Base-by-base conservation (phyloP, 2,113 vertebrate species). In the Tapirus terrestris region DNA sequence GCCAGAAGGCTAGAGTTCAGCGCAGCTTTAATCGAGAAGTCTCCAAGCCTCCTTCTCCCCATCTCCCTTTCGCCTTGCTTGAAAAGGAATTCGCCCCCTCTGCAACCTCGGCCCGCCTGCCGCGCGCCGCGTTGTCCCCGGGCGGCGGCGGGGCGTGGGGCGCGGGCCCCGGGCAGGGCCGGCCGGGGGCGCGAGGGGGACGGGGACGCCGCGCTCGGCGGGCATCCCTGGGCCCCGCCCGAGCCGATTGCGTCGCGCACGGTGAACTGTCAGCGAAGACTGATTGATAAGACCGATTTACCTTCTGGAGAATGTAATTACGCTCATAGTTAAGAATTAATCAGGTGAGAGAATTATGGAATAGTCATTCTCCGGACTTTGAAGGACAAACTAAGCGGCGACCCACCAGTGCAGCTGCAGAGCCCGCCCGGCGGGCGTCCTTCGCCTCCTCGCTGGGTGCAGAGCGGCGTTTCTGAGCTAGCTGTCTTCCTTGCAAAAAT, bases 271-370 rank as follows among this genome's bases (percentile, higher is more conserved):
- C 98, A 98, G 98, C 96, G 95, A 82, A 96, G 87, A 89, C 98
- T 99, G 99, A 99, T 99, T 99, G 98, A 99, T 99, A 99, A 98
- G 98, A 97, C 97, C 98, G 98, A 99, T 99, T 99, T 99, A 98
- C 99, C 98, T 99, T 99, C 98, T 98, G 98, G 98, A 98, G 98
- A 98, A 97, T 98, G 98, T 98, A 99, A 99, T 99, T 99, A 99
- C 98, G 98, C 98, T 99, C 98, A 97, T 98, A 99, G 98, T 98
- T 99, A 99, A 99, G 98, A 99, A 99, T 99, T 99, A 99, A 99
- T 99, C 98, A 98, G 98, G 98, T 98, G 98, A 97, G 92, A 98
- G 98, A 98, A 98, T 98, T 98, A 98, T 96, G 96, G 97, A 98
- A 98, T 98, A 99, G 99, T 99, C 98, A 98, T 97, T 98, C 76